Conservation (phyloP, 2,888 invertebrate genomes). For the Aphrophora alni region DNA sequence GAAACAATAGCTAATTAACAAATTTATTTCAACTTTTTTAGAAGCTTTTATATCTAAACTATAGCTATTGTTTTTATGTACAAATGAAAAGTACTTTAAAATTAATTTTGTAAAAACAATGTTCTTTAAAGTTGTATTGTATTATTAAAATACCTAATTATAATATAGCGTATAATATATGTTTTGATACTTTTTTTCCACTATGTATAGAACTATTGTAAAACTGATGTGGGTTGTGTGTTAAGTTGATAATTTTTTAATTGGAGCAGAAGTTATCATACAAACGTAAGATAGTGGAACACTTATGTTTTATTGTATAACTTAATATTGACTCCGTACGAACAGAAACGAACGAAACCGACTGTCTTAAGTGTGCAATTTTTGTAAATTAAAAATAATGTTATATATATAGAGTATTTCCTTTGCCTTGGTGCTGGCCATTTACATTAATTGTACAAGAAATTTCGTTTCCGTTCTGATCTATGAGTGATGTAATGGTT, state of each 20-base stretch:
- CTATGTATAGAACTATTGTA: neutral
- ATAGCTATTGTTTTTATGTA: neutral
- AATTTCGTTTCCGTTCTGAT: conserved; percentile 6
- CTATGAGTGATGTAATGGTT: neutral
- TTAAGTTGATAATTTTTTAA: neutral
- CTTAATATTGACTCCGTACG: neutral
- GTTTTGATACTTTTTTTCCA: neutral
- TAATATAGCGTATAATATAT: neutral
- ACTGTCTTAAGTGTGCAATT: conserved; percentile 6
- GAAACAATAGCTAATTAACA: neutral
- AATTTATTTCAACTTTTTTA: neutral
- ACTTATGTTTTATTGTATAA: neutral
- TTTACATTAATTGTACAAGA: neutral
- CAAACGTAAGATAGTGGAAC: neutral
- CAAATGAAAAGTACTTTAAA: neutral
- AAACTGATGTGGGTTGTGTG: neutral
- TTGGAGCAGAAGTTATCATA: neutral
- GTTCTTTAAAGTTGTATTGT: neutral
- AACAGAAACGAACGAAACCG: conserved; percentile 4
- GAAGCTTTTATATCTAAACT: neutral
- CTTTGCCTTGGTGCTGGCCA: neutral
- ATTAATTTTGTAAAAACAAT: neutral
- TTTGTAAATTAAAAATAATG: neutral
- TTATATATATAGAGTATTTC: neutral
- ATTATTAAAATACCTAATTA: neutral